Evolutionary conservation across 2,797 vertebrate genomes (phyloP).

Genomic region (Takifugu rubripes): DNA sequence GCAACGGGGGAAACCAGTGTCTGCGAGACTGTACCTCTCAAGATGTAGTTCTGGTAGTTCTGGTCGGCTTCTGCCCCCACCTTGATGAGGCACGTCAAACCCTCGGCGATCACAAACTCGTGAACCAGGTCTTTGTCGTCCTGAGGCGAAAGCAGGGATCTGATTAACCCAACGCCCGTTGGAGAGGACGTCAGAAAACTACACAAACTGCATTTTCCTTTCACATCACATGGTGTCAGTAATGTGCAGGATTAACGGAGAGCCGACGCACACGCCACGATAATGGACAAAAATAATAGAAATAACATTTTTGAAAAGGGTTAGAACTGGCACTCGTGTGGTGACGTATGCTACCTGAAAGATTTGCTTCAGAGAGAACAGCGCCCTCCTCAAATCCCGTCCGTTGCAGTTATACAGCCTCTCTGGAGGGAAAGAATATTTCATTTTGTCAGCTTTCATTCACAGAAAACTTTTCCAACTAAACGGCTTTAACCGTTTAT

Average conservation of each 20-base stretch:
- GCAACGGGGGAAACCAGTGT: no score
- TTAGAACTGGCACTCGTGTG: no score
- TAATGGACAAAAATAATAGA: neutral
- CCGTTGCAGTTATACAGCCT: conserved; percentile 92
- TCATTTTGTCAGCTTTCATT: neutral
- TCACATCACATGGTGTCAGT: conserved; percentile 49
- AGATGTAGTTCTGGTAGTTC: conserved; percentile 98
- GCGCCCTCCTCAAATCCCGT: conserved; percentile 89
- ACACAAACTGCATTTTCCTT: conserved; percentile 2
- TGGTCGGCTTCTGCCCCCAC: conserved; percentile 94
- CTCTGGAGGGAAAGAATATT: conserved; percentile 71
- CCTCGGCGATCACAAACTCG: conserved; percentile 93
- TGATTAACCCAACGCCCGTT: no score
- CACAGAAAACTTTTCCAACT: neutral
- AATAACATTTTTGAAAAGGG: neutral
- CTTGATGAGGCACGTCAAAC: conserved; percentile 93
- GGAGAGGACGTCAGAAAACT: no score
- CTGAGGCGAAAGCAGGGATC: conserved; percentile 57
- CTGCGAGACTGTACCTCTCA: conserved; percentile 79
- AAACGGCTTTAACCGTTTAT: conserved; percentile 16
- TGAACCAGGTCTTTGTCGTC: conserved; percentile 98
- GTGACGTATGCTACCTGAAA: conserved; percentile 83
- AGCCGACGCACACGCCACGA: conserved; percentile 9
- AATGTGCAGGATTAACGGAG: conserved; percentile 20
- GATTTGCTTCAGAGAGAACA: conserved; percentile 96